Percentiles rank a stretch among this genome's conserved stretches.
phyloP scores from a whole-genome alignment of 2,797 vertebrate genomes.

The Otolemur crassicaudatus region DNA sequence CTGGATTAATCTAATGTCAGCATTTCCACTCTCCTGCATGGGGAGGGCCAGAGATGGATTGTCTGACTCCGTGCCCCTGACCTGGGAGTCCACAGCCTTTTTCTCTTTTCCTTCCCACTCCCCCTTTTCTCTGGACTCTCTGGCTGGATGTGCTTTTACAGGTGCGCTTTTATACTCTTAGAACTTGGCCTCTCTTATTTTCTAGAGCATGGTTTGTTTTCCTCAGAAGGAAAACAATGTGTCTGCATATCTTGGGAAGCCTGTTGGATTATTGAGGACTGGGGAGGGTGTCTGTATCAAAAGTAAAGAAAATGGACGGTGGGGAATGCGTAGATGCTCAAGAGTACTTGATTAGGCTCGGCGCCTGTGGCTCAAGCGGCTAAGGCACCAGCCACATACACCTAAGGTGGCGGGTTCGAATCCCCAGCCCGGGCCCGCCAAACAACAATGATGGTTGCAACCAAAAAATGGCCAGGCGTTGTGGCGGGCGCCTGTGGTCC shows the following conservation, averaged over 20 bases:
- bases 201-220: background rate
- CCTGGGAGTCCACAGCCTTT: background rate
- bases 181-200: background rate
- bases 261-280: background rate
- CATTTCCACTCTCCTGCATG: background rate
- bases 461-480: too few relatives aligned
- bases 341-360: background rate
- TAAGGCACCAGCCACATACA: too few relatives aligned
- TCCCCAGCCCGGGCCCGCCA: too few relatives aligned
- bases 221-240: background rate
- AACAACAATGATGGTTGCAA: too few relatives aligned
- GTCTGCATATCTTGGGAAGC: background rate
- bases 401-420: too few relatives aligned
- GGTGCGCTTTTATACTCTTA: background rate
- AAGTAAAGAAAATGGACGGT: background rate
- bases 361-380: too few relatives aligned
- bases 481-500: too few relatives aligned
- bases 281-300: background rate
- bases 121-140: background rate
- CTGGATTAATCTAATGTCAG: background rate
- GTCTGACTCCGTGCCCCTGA: background rate
- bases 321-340: background rate
- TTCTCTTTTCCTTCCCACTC: background rate
- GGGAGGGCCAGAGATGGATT: background rate
- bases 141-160: background rate